These are phyloP conservation scores for Apolygus lucorum DNA, from an alignment of 1,140 invertebrate genomes.

Conservation along the genomic window DNA sequence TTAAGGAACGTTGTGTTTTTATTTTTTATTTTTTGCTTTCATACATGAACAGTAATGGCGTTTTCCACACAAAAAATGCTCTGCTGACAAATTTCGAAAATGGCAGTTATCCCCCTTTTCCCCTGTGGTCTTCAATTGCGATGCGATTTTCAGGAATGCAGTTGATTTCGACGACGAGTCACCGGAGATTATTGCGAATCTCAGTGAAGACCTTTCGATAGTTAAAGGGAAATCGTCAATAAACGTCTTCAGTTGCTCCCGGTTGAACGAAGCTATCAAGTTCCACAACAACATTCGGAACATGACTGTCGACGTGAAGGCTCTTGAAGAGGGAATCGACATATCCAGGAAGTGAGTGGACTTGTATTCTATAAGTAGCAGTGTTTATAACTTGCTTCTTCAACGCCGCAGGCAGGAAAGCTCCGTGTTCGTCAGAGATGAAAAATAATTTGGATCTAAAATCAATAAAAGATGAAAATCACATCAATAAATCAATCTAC, in stretches of 20 bases:
- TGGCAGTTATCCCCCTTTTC: not conserved
- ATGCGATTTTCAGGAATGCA: not conserved
- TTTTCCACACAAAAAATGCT: too few species aligned
- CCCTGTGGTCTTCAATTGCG: too few species aligned
- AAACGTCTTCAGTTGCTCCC: slow-evolving; percentile 22
- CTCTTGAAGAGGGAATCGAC: slow-evolving; percentile 26
- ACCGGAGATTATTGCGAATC: slow-evolving; percentile 20
- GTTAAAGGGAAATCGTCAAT: slow-evolving; percentile 14
- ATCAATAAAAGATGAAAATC: too few species aligned
- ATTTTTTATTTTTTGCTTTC: too few species aligned
- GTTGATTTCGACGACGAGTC: not conserved
- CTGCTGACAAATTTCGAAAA: too few species aligned
- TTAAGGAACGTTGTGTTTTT: too few species aligned
- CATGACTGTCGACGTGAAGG: slow-evolving; percentile 28
- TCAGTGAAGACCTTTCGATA: slow-evolving; percentile 23
- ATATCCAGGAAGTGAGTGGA: slow-evolving; percentile 22
- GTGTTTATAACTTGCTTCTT: not conserved
- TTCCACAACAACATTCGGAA: slow-evolving; percentile 27
- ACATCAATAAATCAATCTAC: too few species aligned
- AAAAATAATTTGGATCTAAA: too few species aligned
- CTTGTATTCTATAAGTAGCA: too few species aligned
- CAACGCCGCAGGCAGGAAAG: too few species aligned
- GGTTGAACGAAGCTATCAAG: slow-evolving; percentile 30
- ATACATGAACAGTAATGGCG: too few species aligned
- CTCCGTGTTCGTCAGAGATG: too few species aligned